phyloP scores from a whole-genome alignment of 2,797 vertebrate genomes.

The Eulemur albifrons region DNA sequence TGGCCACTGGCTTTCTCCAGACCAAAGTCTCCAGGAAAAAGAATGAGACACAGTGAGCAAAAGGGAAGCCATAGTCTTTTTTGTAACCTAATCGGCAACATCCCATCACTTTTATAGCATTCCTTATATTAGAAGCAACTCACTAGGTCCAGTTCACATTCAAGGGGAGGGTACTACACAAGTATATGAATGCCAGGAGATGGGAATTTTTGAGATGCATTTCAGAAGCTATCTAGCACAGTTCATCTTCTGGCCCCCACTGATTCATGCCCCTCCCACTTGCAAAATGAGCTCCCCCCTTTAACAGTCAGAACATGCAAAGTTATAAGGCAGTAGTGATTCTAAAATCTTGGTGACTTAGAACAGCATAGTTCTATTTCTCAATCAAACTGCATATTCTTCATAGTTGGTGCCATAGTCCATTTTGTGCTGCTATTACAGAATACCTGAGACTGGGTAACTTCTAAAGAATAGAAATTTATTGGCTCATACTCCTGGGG shows the following conservation, averaged over 20 bases:
- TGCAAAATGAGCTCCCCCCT: not conserved
- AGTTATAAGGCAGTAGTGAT: not conserved
- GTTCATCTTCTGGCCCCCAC: fast-evolving
- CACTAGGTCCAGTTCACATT: not conserved
- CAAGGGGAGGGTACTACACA: not conserved
- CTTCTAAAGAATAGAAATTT: not conserved
- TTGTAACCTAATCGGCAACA: not conserved
- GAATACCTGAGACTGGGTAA: not conserved
- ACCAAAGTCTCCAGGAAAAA: not conserved
- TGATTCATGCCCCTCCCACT: not conserved
- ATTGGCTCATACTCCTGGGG: not conserved
- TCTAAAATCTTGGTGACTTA: not conserved
- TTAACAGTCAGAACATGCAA: not conserved
- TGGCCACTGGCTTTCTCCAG: not conserved
- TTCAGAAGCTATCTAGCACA: not conserved
- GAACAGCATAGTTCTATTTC: not conserved
- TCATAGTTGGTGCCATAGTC: not conserved
- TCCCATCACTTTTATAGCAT: not conserved
- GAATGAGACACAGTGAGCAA: not conserved
- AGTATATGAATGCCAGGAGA: not conserved
- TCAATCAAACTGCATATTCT: not conserved
- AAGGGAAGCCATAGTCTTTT: not conserved
- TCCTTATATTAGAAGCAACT: not conserved
- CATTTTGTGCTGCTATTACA: not conserved
- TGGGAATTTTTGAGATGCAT: not conserved